Conservation (phyloP, 2,797 vertebrate species). For the Urosaurus nigricauda region DNA sequence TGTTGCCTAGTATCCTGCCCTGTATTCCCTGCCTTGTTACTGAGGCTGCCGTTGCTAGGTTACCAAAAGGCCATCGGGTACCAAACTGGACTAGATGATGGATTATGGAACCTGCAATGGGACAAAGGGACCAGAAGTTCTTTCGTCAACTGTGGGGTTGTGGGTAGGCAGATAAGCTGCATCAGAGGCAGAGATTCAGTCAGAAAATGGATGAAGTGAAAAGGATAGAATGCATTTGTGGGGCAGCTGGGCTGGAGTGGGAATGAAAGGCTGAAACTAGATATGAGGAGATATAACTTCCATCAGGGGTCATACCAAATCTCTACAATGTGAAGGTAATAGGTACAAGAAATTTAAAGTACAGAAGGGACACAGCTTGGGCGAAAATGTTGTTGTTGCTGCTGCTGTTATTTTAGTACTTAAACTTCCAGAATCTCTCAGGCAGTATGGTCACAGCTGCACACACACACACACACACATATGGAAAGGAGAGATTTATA, state of each 20-base stretch:
- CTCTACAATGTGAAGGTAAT: background rate
- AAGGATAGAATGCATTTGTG: background rate
- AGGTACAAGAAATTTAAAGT: background rate
- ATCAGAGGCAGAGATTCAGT: accelerated
- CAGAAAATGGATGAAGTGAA: accelerated
- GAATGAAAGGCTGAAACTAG: background rate
- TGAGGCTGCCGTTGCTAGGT: slow-evolving; percentile 5
- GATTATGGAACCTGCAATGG: background rate
- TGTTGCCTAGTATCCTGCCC: background rate
- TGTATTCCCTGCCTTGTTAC: slow-evolving; percentile 10
- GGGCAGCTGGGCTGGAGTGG: background rate
- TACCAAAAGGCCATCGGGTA: background rate
- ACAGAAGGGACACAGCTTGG: background rate
- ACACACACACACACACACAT: accelerated
- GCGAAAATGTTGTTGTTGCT: background rate
- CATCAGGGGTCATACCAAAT: background rate
- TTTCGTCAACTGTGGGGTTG: accelerated
- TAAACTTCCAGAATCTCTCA: too few species aligned
- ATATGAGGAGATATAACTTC: background rate
- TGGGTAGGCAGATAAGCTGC: background rate
- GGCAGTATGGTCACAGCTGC: too few species aligned
- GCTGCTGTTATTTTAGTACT: background rate
- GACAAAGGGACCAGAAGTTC: background rate
- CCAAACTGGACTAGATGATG: background rate
- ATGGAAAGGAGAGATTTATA: too few species aligned